These are phyloP conservation scores for Congeria kusceri DNA, from an alignment of 2,888 invertebrate genomes.

Conservation along the genomic window DNA sequence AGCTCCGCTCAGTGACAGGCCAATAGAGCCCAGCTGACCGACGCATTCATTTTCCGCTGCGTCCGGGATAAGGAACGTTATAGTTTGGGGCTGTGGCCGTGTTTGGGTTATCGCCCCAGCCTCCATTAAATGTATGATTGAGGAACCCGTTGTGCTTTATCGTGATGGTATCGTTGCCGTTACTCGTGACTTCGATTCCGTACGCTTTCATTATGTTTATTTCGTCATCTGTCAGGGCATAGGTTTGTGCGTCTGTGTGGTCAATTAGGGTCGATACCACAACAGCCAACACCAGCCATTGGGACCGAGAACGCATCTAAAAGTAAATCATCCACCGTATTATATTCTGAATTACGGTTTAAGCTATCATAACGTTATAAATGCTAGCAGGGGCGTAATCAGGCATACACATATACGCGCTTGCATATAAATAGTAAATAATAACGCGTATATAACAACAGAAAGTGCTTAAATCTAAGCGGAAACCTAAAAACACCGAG, in stretches of 20 bases:
- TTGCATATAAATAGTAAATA: too few species aligned
- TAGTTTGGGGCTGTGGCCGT: slow-evolving; percentile 34
- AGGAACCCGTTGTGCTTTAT: slow-evolving; percentile 32
- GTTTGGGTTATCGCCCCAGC: slow-evolving; percentile 46
- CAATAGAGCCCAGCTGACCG: slow-evolving; percentile 48
- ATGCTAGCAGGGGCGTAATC: too few species aligned
- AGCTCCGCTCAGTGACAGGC: slow-evolving; percentile 48
- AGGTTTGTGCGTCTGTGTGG: neutral
- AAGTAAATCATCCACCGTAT: too few species aligned
- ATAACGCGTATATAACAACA: too few species aligned
- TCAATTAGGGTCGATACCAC: too few species aligned
- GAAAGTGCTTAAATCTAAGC: too few species aligned
- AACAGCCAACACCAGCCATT: too few species aligned
- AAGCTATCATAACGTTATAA: too few species aligned
- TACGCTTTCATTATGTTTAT: slow-evolving; percentile 16
- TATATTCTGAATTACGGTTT: too few species aligned
- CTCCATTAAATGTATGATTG: slow-evolving; percentile 37
- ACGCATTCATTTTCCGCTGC: slow-evolving; percentile 42
- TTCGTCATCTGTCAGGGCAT: slow-evolving; percentile 22
- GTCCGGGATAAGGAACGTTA: slow-evolving; percentile 28
- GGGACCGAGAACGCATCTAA: too few species aligned
- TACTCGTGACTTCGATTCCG: slow-evolving; percentile 14
- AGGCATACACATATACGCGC: too few species aligned
- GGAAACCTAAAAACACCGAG: too few species aligned
- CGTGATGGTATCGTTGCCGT: slow-evolving; percentile 10